Conservation (phyloP, 2,113 vertebrate genomes). For the Herpailurus yagouaroundi region DNA sequence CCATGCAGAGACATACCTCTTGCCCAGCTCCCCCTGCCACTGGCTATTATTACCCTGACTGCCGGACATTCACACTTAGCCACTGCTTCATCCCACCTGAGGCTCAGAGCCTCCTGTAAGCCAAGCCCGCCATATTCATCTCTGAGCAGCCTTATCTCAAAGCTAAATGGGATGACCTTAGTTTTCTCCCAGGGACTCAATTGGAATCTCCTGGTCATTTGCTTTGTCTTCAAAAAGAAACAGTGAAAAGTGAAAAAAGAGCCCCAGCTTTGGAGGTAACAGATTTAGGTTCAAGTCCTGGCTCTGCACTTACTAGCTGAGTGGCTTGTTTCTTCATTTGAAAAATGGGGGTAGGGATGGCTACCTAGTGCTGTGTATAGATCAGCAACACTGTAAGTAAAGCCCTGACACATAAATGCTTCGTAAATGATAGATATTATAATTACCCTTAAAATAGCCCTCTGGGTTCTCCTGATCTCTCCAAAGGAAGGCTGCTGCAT, state of each 20-base stretch:
- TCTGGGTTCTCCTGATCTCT: background rate
- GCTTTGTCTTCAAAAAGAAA: background rate
- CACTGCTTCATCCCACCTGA: background rate
- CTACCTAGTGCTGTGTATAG: background rate
- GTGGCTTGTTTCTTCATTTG: background rate
- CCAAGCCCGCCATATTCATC: background rate
- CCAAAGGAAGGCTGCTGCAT: background rate
- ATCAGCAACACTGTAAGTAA: background rate
- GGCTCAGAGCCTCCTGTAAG: background rate
- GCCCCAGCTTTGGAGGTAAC: background rate
- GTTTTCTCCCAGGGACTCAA: background rate
- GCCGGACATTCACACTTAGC: background rate
- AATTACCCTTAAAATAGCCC: background rate
- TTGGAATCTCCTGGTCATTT: background rate
- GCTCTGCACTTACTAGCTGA: background rate
- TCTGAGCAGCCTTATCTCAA: conserved; percentile 20
- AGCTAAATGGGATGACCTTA: background rate
- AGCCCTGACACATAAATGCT: background rate
- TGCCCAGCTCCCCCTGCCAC: background rate
- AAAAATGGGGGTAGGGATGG: background rate
- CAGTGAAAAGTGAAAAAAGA: background rate
- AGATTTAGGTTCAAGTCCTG: conserved; percentile 7
- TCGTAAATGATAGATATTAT: background rate
- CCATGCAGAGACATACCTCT: background rate
- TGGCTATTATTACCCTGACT: background rate